Conservation (phyloP, 2,113 vertebrate species). For the Brachionichthys hirsutus region DNA sequence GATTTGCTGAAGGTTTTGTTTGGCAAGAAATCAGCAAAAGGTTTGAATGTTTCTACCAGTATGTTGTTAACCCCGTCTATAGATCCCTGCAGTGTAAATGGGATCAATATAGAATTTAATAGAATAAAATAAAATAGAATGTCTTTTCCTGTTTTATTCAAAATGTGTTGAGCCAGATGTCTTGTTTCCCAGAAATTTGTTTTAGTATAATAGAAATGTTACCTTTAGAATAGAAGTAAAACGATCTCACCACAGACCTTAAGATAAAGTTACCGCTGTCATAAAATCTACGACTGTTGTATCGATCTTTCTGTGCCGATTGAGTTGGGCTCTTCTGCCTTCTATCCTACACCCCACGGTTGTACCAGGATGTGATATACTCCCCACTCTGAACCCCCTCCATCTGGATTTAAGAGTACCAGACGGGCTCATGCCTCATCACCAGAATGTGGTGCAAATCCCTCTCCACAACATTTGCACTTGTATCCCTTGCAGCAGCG, state of each 20-base stretch:
- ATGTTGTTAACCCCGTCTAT: conserved; percentile 1
- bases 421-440: conserved; percentile 70
- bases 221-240: conserved; percentile 22
- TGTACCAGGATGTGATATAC: conserved; percentile 37
- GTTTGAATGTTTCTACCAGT: neutral
- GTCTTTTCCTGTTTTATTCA: conserved; percentile 4
- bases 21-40: neutral
- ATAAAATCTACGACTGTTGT: conserved; percentile 29
- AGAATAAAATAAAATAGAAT: too few species aligned
- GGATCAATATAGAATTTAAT: neutral
- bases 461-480: conserved; percentile 74
- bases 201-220: conserved; percentile 18
- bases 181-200: neutral
- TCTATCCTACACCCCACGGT: conserved; percentile 9
- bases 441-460: conserved; percentile 71
- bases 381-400: conserved; percentile 53
- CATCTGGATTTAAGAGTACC: conserved; percentile 67
- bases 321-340: conserved; percentile 16
- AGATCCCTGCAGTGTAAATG: conserved; percentile 3
- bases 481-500: conserved; percentile 68
- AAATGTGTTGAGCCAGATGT: neutral
- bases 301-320: neutral
- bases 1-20: neutral
- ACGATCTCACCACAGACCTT: conserved; percentile 15
- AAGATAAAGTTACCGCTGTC: conserved; percentile 17